Evolutionary conservation across 2,797 vertebrate genomes (phyloP).

Genomic region (Alectoris magna): DNA sequence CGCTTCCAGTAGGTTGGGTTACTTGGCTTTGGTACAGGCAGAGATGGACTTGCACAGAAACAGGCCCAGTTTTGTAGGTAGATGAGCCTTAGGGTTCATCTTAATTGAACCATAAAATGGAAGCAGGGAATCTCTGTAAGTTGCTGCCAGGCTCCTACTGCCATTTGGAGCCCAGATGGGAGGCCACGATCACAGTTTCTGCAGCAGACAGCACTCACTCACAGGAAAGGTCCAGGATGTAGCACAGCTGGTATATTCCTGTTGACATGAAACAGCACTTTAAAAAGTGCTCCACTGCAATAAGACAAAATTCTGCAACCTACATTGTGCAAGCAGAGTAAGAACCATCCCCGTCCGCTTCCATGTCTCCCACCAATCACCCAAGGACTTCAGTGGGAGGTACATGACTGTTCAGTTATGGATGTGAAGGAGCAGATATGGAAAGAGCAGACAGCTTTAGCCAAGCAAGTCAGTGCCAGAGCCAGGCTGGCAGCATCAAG

Average conservation of each 20-base stretch:
- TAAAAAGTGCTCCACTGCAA: neutral
- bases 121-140: neutral
- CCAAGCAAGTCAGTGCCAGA: neutral
- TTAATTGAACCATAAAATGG: neutral
- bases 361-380: neutral
- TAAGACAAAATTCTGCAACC: neutral
- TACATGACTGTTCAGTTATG: neutral
- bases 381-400: neutral
- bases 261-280: neutral
- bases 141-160: neutral
- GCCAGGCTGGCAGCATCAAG: neutral
- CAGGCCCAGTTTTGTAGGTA: neutral
- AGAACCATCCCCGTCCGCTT: neutral
- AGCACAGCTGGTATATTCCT: neutral
- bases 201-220: neutral
- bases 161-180: rapidly evolving
- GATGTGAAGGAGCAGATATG: neutral
- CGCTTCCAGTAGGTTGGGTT: neutral
- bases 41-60: neutral
- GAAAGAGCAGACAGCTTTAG: neutral
- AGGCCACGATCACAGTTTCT: neutral
- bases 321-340: neutral
- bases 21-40: neutral
- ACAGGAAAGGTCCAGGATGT: neutral
- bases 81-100: constrained; percentile 8